Evolutionary conservation across 1,140 invertebrate species (phyloP), one percentile per base, ranked within the genome.

Genomic region (Gonioctena quinquepunctata): DNA sequence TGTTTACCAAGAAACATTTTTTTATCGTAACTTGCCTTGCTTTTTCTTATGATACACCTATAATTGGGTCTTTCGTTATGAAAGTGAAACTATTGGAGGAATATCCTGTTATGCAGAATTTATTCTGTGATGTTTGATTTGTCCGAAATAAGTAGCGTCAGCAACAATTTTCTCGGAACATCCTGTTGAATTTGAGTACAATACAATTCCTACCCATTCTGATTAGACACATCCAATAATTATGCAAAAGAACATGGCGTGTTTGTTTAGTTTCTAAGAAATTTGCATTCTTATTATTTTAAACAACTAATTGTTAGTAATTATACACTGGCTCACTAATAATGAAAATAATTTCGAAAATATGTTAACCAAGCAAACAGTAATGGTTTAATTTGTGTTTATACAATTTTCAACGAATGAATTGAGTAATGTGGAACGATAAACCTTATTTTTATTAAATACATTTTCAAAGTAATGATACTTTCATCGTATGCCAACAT

Each of bases 271-370:
- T 54, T 66, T 66, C 42, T 28, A 11, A 21, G 48, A 54, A 66
- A 49, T 48, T 8, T 52, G 16, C 49, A 66, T 52, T 27, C n/a
- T 52, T 13, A 22, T 49, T 27, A 49, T 27, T 50, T 54, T 54
- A 48, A 60, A 60, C 57, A 27, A n/a, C 19, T 66, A 27, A 66
- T 66, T 52, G 27, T 26, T 16, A 16, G 16, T 50, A 52, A 66
- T 48, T 26, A 26, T 13, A 63, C 13, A 42, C 16, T 66, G 22
- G 6, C 16, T 52, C 6, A 52, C 22, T 48, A 50, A 48, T 66
- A 54, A 23, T 19, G 42, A 18, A 67, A 59, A 57, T 18, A 57
- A 11, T 57, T 26, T 4, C 8, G 6, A 22, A 54, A 54, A 19
- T 19, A 19, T 54, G 16, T 54, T 11, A 54, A 54, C 50, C 6